A percentile compares a stretch with the other conserved stretches of the same genome.
Evolutionary conservation across 2,888 invertebrate genomes (phyloP).

Genomic region (Spisula solida): DNA sequence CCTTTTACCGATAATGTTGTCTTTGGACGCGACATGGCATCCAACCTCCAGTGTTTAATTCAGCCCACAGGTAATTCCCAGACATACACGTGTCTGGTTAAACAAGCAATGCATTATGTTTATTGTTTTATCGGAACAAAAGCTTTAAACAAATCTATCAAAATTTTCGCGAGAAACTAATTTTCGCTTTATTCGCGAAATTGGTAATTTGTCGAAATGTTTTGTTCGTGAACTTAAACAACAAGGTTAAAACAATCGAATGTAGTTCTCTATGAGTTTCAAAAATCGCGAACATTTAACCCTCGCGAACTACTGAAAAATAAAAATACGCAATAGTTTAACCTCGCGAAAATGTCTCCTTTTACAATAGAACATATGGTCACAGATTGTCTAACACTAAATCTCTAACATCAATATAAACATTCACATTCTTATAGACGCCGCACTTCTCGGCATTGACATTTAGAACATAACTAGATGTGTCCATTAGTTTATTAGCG

Average conservation of each 20-base stretch:
- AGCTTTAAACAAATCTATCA: background rate
- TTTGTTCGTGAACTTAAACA: too few species aligned
- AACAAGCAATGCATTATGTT: background rate
- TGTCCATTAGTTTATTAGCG: too few species aligned
- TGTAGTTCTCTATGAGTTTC: too few species aligned
- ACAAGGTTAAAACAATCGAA: too few species aligned
- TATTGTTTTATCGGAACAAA: background rate
- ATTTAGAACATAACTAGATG: too few species aligned
- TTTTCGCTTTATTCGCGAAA: too few species aligned
- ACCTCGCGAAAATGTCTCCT: too few species aligned
- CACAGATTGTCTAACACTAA: background rate
- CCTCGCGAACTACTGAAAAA: too few species aligned
- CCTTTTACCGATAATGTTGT: background rate
- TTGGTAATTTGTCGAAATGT: too few species aligned
- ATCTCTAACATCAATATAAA: background rate
- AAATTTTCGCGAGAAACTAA: too few species aligned
- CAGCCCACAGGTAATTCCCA: background rate
- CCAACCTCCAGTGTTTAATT: background rate
- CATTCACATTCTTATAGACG: background rate
- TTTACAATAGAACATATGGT: background rate
- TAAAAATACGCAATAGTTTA: too few species aligned
- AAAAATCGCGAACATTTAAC: background rate
- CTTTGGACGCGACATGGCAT: background rate
- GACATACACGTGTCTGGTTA: background rate
- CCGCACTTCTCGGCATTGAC: too few species aligned